These are phyloP conservation scores for Meleagris gallopavo DNA, from an alignment of 2,113 vertebrate species.

Conservation along the genomic window DNA sequence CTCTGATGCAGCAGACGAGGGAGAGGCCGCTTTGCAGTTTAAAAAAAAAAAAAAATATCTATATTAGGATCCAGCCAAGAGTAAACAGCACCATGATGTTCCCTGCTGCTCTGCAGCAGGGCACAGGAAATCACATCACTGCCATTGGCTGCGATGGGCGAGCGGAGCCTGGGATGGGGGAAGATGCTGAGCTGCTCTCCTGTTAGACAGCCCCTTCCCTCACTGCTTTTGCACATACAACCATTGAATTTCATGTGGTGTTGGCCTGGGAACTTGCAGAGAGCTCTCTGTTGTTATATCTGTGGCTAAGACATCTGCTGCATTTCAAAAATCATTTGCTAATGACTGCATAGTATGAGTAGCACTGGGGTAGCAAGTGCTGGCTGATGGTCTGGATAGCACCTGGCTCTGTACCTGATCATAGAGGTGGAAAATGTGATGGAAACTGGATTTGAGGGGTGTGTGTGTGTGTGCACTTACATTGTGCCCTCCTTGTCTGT, in stretches of 20 bases:
- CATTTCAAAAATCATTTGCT: background rate
- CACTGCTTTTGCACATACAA: background rate
- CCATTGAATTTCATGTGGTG: background rate
- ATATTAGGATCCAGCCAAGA: background rate
- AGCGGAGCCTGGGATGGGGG: background rate
- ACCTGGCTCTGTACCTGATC: background rate
- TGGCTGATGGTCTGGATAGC: background rate
- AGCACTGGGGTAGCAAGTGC: background rate
- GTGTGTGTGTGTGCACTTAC: background rate
- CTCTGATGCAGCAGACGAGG: background rate
- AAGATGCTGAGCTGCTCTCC: background rate
- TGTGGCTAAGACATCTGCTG: rapidly evolving
- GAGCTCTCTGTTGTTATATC: background rate
- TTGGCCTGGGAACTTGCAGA: background rate
- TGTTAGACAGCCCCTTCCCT: background rate
- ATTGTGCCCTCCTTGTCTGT: background rate
- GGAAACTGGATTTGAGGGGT: background rate
- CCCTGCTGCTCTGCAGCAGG: rapidly evolving
- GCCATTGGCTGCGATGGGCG: background rate
- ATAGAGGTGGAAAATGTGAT: background rate
- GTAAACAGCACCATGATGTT: background rate
- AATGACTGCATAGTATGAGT: background rate
- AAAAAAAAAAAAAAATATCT: background rate
- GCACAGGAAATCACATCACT: slow-evolving; percentile 6
- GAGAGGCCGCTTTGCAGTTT: background rate